Evolutionary conservation across 1,140 invertebrate species (phyloP).

Genomic region (Drosophila arizonae): DNA sequence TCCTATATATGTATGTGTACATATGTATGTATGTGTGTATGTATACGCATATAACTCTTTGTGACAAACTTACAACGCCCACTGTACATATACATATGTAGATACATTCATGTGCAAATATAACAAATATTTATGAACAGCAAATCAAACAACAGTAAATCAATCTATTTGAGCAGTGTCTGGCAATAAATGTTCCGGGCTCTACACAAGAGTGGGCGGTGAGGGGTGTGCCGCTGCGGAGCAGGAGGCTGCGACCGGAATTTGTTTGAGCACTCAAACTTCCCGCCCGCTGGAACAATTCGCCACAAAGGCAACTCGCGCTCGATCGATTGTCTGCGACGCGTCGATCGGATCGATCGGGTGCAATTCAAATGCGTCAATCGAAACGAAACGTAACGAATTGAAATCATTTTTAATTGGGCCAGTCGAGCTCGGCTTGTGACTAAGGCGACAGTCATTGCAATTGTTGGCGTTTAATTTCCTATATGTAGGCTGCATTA

Average conservation of each 20-base stretch:
- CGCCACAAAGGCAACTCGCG: neutral
- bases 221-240: neutral
- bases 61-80: neutral
- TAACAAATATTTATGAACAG: neutral
- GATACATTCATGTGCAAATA: too few relatives aligned
- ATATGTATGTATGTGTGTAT: neutral
- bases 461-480: conserved; percentile 17
- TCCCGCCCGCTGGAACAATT: neutral
- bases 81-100: neutral
- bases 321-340: conserved; percentile 8
- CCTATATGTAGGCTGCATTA: neutral
- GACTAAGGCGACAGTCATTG: neutral
- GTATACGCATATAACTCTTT: too few relatives aligned
- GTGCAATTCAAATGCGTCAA: conserved; percentile 64
- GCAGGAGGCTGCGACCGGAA: neutral
- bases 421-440: conserved; percentile 16
- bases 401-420: conserved; percentile 43
- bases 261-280: conserved; percentile 1
- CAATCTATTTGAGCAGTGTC: conserved; percentile 25
- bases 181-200: conserved; percentile 3
- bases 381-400: conserved; percentile 41
- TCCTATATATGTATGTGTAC: too few relatives aligned
- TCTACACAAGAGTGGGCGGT: conserved; percentile 1
- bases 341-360: neutral
- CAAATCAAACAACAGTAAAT: conserved; percentile 42